These are phyloP conservation scores for Otocyon megalotis DNA, from an alignment of 2,113 vertebrate species.

Conservation along the genomic window DNA sequence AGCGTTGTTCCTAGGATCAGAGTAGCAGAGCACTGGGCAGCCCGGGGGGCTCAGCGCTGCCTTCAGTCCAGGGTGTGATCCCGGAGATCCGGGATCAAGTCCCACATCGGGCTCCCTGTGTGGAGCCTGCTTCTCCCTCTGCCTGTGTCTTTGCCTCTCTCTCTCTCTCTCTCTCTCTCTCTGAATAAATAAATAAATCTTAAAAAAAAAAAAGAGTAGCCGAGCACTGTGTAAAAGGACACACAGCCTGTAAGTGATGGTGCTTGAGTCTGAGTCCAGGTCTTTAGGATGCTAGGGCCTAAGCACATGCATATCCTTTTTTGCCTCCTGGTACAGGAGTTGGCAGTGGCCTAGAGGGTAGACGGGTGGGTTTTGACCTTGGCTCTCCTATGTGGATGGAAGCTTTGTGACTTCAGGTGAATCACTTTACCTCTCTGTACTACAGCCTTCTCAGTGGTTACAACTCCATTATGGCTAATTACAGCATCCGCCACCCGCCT, in stretches of 20 bases:
- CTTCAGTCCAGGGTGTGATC: too few species aligned
- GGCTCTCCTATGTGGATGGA: constrained; percentile 45
- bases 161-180: too few species aligned
- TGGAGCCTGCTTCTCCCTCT: too few species aligned
- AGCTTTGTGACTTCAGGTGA: neutral
- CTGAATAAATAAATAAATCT: too few species aligned
- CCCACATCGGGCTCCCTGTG: too few species aligned
- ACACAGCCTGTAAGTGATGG: neutral
- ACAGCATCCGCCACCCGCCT: too few species aligned
- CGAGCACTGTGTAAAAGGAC: neutral
- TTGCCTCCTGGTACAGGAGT: neutral
- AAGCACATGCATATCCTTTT: fast-evolving
- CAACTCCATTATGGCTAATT: neutral
- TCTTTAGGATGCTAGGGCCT: neutral
- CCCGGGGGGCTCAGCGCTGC: too few species aligned
- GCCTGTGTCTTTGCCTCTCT: too few species aligned
- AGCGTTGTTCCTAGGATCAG: neutral
- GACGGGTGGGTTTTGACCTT: neutral
- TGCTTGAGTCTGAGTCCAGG: neutral
- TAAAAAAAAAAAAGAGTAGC: neutral
- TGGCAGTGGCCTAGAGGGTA: neutral
- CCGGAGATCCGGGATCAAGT: too few species aligned
- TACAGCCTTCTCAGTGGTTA: neutral
- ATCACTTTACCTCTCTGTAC: neutral
- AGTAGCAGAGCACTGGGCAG: neutral